Evolutionary conservation across 2,797 vertebrate species (phyloP).

Genomic region (Mus caroli): DNA sequence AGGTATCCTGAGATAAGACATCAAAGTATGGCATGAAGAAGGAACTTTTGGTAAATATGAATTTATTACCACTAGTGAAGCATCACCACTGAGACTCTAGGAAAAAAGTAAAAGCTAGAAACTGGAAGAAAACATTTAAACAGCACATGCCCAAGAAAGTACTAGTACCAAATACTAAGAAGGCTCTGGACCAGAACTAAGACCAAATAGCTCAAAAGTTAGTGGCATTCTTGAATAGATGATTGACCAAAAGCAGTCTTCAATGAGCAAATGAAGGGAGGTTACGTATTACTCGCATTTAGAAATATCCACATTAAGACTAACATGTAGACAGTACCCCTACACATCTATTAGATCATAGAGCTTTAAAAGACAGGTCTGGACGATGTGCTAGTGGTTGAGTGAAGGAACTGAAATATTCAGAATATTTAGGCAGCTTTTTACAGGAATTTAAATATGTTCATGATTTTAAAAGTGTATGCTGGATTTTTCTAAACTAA

Average conservation of each 20-base stretch:
- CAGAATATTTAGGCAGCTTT: background rate
- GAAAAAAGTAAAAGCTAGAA: no score
- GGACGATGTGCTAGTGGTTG: background rate
- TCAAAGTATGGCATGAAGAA: background rate
- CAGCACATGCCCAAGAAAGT: no score
- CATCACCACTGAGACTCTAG: background rate
- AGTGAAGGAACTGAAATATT: background rate
- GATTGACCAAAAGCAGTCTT: background rate
- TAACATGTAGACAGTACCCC: no score
- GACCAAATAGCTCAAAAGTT: background rate
- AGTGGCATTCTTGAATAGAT: background rate
- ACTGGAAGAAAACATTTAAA: background rate
- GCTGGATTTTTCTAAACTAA: background rate
- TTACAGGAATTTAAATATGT: background rate
- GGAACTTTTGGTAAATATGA: background rate
- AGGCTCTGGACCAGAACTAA: background rate
- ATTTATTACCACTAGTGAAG: background rate
- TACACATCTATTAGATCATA: background rate
- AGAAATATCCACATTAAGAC: background rate
- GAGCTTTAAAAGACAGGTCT: background rate
- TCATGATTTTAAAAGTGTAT: background rate
- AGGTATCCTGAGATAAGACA: background rate
- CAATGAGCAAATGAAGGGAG: no score
- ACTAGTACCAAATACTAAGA: background rate
- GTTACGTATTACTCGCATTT: no score